These are phyloP conservation scores for Sus cebifrons DNA, from an alignment of 2,797 vertebrate species.

Conservation along the genomic window DNA sequence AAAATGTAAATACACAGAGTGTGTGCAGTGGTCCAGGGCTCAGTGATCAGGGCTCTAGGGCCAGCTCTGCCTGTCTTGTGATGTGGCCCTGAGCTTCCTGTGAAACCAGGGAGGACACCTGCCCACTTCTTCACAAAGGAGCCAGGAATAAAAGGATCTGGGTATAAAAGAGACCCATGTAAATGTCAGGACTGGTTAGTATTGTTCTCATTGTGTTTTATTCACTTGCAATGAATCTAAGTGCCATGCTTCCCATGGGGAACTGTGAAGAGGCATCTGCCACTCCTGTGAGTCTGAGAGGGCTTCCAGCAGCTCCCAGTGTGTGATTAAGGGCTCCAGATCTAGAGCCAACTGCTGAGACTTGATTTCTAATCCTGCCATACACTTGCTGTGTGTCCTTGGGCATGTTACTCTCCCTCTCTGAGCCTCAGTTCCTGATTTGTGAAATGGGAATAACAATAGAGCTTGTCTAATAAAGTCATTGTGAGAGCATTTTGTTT, in stretches of 20 bases:
- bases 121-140: not conserved
- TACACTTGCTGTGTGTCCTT: not conserved
- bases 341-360: not conserved
- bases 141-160: not conserved
- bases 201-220: not conserved
- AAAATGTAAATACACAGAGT: not conserved
- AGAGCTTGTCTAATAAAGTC: not conserved
- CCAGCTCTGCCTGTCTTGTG: not conserved
- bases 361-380: not conserved
- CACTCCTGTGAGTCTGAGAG: not conserved
- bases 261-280: not conserved
- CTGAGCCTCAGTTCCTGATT: constrained; percentile 8
- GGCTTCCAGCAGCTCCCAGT: not conserved
- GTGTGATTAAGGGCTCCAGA: not conserved
- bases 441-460: not conserved
- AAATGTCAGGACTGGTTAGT: not conserved
- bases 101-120: not conserved
- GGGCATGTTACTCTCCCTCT: not conserved
- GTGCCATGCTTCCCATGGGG: not conserved
- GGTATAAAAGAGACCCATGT: not conserved
- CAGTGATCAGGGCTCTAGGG: not conserved
- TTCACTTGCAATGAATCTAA: not conserved
- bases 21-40: no score
- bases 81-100: not conserved
- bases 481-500: not conserved